phyloP scores from a whole-genome alignment of 2,888 invertebrate species.

The Himalopsyche japonica region DNA sequence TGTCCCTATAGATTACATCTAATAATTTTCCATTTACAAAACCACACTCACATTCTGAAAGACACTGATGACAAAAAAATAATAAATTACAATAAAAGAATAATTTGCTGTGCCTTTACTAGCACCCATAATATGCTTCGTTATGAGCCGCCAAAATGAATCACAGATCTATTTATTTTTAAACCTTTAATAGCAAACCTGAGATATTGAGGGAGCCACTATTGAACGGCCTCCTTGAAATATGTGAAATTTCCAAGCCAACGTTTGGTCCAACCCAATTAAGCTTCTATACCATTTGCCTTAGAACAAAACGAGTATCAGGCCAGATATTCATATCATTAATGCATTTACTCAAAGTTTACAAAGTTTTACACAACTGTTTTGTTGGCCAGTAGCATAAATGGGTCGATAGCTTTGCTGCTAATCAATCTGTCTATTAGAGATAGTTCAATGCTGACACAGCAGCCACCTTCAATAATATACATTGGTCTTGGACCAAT shows the following conservation, averaged over 20 bases:
- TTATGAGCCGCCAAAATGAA: constrained; percentile 33
- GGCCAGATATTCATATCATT: no score
- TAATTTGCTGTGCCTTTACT: constrained; percentile 23
- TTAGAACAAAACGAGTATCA: no score
- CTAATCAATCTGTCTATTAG: not conserved
- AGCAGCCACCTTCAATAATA: not conserved
- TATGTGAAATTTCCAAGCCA: not conserved
- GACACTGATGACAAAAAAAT: constrained; percentile 33
- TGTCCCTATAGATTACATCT: constrained; percentile 38
- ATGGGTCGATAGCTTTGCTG: not conserved
- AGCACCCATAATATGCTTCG: constrained; percentile 26
- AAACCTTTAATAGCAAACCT: constrained; percentile 6
- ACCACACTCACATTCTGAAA: constrained; percentile 35
- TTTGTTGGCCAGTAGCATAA: not conserved
- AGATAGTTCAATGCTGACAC: not conserved
- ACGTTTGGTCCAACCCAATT: not conserved
- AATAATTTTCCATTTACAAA: constrained; percentile 36
- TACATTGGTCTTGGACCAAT: constrained; percentile 23
- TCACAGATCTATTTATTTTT: constrained; percentile 39
- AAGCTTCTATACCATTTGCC: not conserved
- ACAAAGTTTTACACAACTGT: no score
- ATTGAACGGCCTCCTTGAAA: not conserved
- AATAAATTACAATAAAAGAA: constrained; percentile 14
- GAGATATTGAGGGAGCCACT: not conserved
- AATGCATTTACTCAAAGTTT: no score